These are phyloP conservation scores for Seriola quinqueradiata DNA, from an alignment of 2,113 vertebrate species.

Conservation along the genomic window DNA sequence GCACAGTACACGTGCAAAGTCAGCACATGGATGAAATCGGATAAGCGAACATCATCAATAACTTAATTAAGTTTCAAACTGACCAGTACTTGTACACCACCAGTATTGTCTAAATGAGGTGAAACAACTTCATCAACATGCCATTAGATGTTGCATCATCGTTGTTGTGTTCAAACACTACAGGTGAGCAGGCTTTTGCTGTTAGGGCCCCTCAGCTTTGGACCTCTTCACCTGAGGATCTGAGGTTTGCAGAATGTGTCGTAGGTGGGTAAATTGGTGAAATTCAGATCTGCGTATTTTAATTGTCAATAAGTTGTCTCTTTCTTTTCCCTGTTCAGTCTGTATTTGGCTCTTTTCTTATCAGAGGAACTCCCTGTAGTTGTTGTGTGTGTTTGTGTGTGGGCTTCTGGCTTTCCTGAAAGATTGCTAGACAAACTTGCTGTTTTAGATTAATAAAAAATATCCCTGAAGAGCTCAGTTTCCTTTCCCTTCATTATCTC, in stretches of 20 bases:
- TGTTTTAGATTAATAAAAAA: conserved; percentile 50
- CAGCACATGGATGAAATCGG: conserved; percentile 16
- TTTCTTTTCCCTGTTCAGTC: conserved; percentile 2
- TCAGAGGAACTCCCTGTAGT: conserved; percentile 38
- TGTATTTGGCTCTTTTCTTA: conserved; percentile 25
- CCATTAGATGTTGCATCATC: not conserved
- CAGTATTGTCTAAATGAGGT: not conserved
- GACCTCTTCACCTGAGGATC: too few relatives aligned
- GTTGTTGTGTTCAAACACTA: not conserved
- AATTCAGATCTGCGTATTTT: not conserved
- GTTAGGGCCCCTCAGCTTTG: too few relatives aligned
- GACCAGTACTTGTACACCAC: not conserved
- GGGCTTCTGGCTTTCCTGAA: conserved; percentile 33
- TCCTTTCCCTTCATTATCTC: not conserved
- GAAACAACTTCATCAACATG: not conserved
- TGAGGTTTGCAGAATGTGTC: too few relatives aligned
- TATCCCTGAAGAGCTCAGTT: conserved; percentile 23
- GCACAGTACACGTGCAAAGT: not conserved
- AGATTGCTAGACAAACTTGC: conserved; percentile 33
- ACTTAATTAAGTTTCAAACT: conserved; percentile 16
- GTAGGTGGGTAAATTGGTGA: not conserved
- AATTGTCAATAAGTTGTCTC: conserved; percentile 10
- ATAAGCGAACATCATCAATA: conserved; percentile 36
- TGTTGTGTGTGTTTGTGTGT: conserved; percentile 42
- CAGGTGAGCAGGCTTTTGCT: not conserved